Conservation (phyloP, 2,797 vertebrate genomes). For the Poecilia gillii region DNA sequence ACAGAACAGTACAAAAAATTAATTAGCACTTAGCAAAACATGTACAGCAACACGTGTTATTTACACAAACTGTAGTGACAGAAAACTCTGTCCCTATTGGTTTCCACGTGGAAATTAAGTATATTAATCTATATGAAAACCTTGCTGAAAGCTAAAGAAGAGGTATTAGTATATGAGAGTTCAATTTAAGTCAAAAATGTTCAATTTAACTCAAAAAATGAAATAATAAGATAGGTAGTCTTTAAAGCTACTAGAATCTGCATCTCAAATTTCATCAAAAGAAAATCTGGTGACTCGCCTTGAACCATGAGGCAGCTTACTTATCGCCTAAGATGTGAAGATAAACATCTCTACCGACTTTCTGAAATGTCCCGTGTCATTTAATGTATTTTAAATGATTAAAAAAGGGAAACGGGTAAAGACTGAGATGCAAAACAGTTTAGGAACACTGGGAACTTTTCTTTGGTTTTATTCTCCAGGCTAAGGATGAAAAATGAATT, state of each 20-base stretch:
- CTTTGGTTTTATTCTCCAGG: not conserved
- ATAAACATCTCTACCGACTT: not conserved
- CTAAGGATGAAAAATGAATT: not conserved
- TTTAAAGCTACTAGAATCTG: not conserved
- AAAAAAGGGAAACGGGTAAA: not conserved
- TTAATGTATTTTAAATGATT: not conserved
- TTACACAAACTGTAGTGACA: not conserved
- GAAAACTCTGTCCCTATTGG: not conserved
- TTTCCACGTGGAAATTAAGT: not conserved
- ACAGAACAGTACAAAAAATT: not conserved
- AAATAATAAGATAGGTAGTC: not conserved
- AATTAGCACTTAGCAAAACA: not conserved
- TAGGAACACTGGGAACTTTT: not conserved
- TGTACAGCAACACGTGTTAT: not conserved
- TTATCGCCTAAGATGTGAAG: not conserved
- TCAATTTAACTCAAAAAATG: not conserved
- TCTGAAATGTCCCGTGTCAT: not conserved
- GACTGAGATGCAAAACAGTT: not conserved
- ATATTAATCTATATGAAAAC: not conserved
- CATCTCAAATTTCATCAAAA: not conserved
- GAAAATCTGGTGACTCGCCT: not conserved
- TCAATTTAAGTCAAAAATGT: not conserved
- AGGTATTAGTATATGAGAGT: not conserved
- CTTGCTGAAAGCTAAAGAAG: not conserved
- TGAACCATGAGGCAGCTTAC: not conserved